Percentiles rank a stretch among this genome's conserved stretches.
phyloP scores from a whole-genome alignment of 1,140 invertebrate genomes.

The Rhagoletis zephyria region DNA sequence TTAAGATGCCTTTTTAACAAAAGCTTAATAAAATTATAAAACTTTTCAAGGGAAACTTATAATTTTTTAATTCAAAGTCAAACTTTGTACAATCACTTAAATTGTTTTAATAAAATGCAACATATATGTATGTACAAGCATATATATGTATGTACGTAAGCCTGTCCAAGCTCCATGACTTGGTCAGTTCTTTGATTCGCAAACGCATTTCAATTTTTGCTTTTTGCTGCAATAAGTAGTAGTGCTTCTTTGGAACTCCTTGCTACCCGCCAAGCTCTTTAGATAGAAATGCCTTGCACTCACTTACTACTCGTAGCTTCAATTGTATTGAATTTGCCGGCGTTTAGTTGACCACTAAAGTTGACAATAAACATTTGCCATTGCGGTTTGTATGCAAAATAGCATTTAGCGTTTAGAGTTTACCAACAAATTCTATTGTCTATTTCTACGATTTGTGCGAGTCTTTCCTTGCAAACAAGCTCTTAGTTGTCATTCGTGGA shows the following conservation, averaged over 20 bases:
- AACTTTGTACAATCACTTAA: no score
- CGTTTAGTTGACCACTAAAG: neutral
- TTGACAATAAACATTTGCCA: neutral
- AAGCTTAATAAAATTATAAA: no score
- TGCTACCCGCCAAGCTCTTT: neutral
- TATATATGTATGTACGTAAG: no score
- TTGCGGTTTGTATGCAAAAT: constrained; percentile 35
- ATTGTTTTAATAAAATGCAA: no score
- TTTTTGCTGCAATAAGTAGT: no score
- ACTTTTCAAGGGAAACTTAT: no score
- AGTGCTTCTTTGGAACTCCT: neutral
- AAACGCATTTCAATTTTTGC: constrained; percentile 17
- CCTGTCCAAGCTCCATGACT: neutral
- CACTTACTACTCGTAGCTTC: neutral
- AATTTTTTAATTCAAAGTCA: no score
- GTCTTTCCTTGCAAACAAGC: constrained; percentile 23
- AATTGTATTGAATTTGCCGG: constrained; percentile 19
- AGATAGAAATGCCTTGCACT: neutral
- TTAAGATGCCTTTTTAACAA: no score
- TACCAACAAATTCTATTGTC: neutral
- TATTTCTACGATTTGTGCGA: neutral
- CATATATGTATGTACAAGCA: neutral
- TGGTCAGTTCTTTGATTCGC: neutral
- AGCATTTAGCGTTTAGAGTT: neutral
- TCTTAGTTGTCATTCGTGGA: constrained; percentile 39